Conservation (phyloP, 2,888 invertebrate species). For the Eudemis profundana region DNA sequence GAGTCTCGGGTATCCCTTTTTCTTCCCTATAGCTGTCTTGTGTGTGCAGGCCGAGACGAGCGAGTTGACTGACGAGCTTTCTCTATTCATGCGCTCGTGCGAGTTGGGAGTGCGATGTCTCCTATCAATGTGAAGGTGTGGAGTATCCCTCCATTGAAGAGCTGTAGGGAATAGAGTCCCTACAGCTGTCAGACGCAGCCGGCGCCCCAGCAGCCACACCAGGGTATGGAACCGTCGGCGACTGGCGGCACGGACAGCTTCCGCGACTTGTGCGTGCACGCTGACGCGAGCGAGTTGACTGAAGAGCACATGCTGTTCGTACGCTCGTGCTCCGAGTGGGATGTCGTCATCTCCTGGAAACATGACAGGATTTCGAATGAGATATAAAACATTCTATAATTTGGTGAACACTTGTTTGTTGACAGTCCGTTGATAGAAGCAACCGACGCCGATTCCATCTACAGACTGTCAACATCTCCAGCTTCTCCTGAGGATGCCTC, state of each 20-base stretch:
- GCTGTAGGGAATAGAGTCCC: too few species aligned
- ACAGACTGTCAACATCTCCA: too few species aligned
- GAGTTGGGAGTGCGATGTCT: slow-evolving; percentile 86
- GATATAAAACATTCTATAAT: too few species aligned
- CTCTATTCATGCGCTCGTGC: slow-evolving; percentile 88
- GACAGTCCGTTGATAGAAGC: too few species aligned
- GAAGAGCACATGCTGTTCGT: slow-evolving; percentile 88
- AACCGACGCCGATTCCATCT: too few species aligned
- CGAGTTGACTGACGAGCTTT: slow-evolving; percentile 87
- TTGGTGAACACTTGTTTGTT: too few species aligned
- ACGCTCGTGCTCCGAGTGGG: slow-evolving; percentile 87
- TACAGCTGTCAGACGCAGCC: slow-evolving; percentile 86
- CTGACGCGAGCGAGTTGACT: slow-evolving; percentile 84
- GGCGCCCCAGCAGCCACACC: slow-evolving; percentile 95
- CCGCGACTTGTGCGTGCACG: slow-evolving; percentile 87
- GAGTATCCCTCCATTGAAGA: too few species aligned
- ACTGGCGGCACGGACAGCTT: slow-evolving; percentile 85
- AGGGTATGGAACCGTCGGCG: slow-evolving; percentile 88
- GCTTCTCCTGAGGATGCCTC: too few species aligned
- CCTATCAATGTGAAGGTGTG: too few species aligned
- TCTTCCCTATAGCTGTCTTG: too few species aligned
- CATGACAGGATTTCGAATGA: slow-evolving; percentile 6
- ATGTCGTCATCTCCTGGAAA: slow-evolving; percentile 82
- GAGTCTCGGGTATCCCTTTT: too few species aligned
- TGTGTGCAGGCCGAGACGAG: slow-evolving; percentile 85